phyloP scores from a whole-genome alignment of 2,888 invertebrate genomes.

The Diploptera punctata region DNA sequence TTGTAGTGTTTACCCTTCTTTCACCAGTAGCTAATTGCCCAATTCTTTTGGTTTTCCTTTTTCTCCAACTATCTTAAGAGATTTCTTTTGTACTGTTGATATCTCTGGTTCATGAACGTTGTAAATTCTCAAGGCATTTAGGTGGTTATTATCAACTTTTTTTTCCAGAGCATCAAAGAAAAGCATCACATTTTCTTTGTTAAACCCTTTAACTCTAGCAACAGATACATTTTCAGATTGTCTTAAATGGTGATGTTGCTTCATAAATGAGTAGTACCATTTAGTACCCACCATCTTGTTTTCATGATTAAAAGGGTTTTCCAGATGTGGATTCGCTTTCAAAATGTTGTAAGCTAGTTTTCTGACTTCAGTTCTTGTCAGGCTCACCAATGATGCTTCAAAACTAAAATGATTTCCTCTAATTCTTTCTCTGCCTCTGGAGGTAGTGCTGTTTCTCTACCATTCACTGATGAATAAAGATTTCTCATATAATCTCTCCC shows the following conservation, averaged over 20 bases:
- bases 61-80: background rate
- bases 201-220: background rate
- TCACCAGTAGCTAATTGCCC: background rate
- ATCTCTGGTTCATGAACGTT: background rate
- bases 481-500: background rate
- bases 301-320: background rate
- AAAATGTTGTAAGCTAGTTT: background rate
- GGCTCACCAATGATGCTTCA: background rate
- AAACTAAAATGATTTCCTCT: background rate
- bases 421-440: background rate
- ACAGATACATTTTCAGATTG: background rate
- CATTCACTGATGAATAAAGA: constrained; percentile 1
- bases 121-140: background rate
- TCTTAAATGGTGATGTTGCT: background rate
- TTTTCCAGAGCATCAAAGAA: background rate
- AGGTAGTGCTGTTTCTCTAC: background rate
- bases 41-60: background rate
- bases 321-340: background rate
- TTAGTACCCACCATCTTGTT: background rate
- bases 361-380: background rate
- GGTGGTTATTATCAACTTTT: background rate
- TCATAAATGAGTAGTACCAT: constrained; percentile 2
- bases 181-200: background rate
- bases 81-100: background rate
- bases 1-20: background rate